Evolutionary conservation across 2,888 invertebrate species (phyloP), one percentile per base, ranked within the genome.

Genomic region (Tinea trinotella): DNA sequence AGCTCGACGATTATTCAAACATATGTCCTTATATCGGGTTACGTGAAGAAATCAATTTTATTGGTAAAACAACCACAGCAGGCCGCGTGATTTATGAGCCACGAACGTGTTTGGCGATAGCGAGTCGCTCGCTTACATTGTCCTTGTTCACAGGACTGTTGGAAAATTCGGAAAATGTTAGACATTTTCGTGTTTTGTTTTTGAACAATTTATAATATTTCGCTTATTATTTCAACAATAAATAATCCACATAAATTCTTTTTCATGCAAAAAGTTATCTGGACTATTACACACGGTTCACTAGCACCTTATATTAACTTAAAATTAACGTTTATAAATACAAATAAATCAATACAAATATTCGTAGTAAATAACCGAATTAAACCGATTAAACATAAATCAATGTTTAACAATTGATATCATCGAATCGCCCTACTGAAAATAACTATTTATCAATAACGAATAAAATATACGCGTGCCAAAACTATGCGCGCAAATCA

Each of bases 1-100:
- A 24, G 13, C 3, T 24, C 12, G 24, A 6, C 50, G 50, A 50
- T 50, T 50, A 50, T 48, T 18, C 50, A 12, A 24, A 24, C 24
- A 24, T 18, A 64, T 59, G 67, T 63, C 62, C 59, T 48, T 48
- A 15, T 59, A 58, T 63, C 65, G 66, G 66, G 68, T 75, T 68
- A 70, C 69, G 70, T 64, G 68, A 76, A 80, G 75, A 76, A 79
- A 79, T 83, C 77, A 80, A 77, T 84, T 81, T 79, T 78, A 82
- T 82, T 80, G 76, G 79, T 76, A 72, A 82, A 84, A 82, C 82
- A 83, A 78, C 72, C 76, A 52, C 46, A 48, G 54, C 50, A 50
- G 52, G 48, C 30, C 65, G 71, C 65, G 66, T 82, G 82, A 83
- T 83, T 84, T 83, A 83, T 81, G 75, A 15, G 53, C 22, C 13